These are phyloP conservation scores for Hypercompe scribonia DNA, from an alignment of 2,888 invertebrate species.

Conservation along the genomic window DNA sequence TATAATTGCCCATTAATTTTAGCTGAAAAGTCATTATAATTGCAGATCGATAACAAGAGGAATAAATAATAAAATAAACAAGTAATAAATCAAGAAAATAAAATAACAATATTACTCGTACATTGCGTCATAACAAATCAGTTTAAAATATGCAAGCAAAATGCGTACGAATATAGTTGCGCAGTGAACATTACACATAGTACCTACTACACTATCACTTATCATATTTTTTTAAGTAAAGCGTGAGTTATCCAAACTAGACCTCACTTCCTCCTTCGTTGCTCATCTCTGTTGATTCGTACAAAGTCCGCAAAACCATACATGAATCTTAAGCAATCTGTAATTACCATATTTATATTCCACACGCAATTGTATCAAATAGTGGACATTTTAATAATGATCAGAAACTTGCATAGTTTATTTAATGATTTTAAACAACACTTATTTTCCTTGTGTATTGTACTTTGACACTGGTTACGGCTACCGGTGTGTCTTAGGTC, in stretches of 20 bases:
- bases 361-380: slow-evolving; percentile 50
- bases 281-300: slow-evolving; percentile 49
- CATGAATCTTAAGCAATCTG: slow-evolving; percentile 56
- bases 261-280: slow-evolving; percentile 60
- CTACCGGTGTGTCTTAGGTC: slow-evolving; percentile 51
- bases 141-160: background rate
- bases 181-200: background rate
- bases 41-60: background rate
- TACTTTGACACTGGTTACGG: slow-evolving; percentile 57
- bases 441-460: slow-evolving; percentile 59
- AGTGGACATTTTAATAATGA: slow-evolving; percentile 49
- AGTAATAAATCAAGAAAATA: too few species aligned
- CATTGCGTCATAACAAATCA: background rate
- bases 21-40: too few species aligned
- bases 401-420: slow-evolving; percentile 48
- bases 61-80: too few species aligned
- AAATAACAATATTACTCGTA: background rate
- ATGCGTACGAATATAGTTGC: background rate
- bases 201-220: slow-evolving; percentile 21
- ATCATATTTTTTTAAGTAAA: slow-evolving; percentile 48
- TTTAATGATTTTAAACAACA: slow-evolving; percentile 51
- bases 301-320: slow-evolving; percentile 46
- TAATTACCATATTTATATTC: slow-evolving; percentile 55
- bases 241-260: slow-evolving; percentile 41
- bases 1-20: too few species aligned